Base-by-base conservation (phyloP, 2,888 invertebrate genomes). In the Kuschelorhynchus macadamiae region DNA sequence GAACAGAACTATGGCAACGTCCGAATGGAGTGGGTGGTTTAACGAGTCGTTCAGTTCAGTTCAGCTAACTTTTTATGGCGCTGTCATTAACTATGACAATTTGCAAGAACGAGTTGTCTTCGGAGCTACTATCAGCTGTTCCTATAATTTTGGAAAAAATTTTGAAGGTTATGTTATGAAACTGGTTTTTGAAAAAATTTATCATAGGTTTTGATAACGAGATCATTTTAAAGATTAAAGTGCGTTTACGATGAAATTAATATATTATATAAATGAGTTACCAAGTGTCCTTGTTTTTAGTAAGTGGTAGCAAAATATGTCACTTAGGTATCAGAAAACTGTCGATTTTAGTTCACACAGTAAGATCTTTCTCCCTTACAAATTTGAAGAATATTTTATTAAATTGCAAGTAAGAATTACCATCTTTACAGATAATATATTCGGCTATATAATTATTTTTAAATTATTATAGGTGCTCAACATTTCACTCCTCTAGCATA, bases 241-340 rank as follows among this genome's bases (percentile, higher is more conserved):
- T 30, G 9, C 30, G 9, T 30, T 30, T 30, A 30, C 30, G 30
- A 30, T 4, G 30, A 30, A n/a, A n/a, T n/a, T n/a, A n/a, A n/a
- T n/a, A n/a, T n/a, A n/a, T n/a, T n/a, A n/a, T n/a, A n/a, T 36
- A 11, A 36, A 36, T 36, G 36, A 36, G 4, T 36, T 44, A 16
- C 17, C 12, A 47, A 47, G 47, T 47, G 47, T 47, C 25, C 25
- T 47, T 18, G 18, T 49, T 41, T 8, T 7, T 61, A 17, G 50
- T 61, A 50, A 41, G 61, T 61, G 50, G 50, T 49, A 42, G 14
- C 21, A 61, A 30, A 42, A 50, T 61, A 52, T 50, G 42, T 61
- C 50, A 39, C 42, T 30, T 42, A 7, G 4, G 7, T 11, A 42
- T 32, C 9, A 39, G 20, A 44, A 50, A 49, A 17, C 41, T 50